These are phyloP conservation scores for Pica pica DNA, from an alignment of 2,113 vertebrate species.

Conservation along the genomic window DNA sequence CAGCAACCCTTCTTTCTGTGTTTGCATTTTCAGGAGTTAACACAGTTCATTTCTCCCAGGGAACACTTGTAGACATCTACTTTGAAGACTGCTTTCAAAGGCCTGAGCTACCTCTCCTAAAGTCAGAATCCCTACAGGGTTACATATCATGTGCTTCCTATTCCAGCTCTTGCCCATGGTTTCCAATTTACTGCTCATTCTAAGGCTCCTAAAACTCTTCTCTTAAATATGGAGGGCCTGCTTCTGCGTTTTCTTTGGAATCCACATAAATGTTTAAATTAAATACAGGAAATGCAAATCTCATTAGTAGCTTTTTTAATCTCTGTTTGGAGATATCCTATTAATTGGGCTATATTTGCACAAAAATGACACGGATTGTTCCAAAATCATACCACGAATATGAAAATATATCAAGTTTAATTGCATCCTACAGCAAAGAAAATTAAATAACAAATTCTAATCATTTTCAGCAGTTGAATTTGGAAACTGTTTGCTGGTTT, in stretches of 20 bases:
- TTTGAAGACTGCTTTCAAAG: neutral
- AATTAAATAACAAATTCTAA: conserved; percentile 11
- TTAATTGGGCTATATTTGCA: conserved; percentile 9
- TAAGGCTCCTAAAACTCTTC: neutral
- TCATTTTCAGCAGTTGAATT: neutral
- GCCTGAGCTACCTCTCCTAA: neutral
- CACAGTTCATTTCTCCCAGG: neutral
- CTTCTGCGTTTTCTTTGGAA: neutral
- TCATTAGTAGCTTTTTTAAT: neutral
- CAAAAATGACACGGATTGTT: neutral
- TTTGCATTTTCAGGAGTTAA: neutral
- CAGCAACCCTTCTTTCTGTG: neutral
- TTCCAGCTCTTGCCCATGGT: neutral
- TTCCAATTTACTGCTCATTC: neutral
- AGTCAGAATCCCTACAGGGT: neutral
- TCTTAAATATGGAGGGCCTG: neutral
- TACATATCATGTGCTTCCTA: neutral
- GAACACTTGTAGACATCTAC: neutral
- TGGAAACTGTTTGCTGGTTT: neutral
- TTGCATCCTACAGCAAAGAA: neutral
- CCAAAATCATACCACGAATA: neutral
- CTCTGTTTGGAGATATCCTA: neutral
- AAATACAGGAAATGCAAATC: neutral
- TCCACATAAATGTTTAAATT: neutral
- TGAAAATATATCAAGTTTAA: neutral